These are phyloP conservation scores for Okapia johnstoni DNA, from an alignment of 2,113 vertebrate genomes.

Conservation along the genomic window DNA sequence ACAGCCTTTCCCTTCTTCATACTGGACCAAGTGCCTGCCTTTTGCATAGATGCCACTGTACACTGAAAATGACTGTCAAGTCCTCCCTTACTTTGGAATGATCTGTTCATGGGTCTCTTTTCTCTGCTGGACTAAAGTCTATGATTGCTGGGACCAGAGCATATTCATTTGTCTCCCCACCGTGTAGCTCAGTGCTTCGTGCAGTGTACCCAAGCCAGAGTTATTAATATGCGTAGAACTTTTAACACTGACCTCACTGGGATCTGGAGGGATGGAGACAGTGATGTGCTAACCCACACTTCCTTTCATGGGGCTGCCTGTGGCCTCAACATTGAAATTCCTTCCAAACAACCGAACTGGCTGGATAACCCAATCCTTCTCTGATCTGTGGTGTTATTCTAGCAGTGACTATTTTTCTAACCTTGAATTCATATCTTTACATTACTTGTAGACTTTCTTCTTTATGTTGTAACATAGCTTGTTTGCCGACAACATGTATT, in stretches of 20 bases:
- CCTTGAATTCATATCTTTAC: not conserved
- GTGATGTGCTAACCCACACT: not conserved
- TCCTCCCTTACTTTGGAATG: not conserved
- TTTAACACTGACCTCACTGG: not conserved
- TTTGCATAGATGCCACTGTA: not conserved
- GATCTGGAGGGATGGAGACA: not conserved
- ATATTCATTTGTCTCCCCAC: not conserved
- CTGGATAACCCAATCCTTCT: not conserved
- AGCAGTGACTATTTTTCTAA: conserved; percentile 11
- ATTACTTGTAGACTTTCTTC: not conserved
- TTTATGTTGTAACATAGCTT: not conserved
- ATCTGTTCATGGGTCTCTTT: not conserved
- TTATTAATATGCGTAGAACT: not conserved
- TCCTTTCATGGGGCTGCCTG: not conserved
- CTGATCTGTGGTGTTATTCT: not conserved
- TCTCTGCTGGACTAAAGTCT: not conserved
- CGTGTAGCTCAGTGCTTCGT: not conserved
- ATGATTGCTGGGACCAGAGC: too few species aligned
- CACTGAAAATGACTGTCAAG: not conserved
- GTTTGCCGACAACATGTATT: not conserved
- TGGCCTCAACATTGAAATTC: not conserved
- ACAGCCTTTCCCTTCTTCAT: not conserved
- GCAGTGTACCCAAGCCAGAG: not conserved
- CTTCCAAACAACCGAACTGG: not conserved
- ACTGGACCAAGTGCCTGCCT: not conserved